Evolutionary conservation across 2,888 invertebrate species (phyloP).

Genomic region (Zhengitettix transpicula): DNA sequence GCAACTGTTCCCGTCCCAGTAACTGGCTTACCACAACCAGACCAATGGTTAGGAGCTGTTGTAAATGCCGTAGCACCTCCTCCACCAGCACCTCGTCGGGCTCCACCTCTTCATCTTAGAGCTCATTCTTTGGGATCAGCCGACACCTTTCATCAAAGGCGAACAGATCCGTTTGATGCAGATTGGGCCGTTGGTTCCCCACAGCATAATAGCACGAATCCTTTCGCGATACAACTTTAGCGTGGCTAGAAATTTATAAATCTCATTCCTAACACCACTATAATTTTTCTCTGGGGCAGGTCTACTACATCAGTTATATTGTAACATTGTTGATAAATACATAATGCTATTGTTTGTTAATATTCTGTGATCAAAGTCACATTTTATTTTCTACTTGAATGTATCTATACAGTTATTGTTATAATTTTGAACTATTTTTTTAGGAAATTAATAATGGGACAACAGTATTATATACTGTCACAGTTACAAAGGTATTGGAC

Average conservation of each 20-base stretch:
- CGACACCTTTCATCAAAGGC: constrained; percentile 21
- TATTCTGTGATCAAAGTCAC: no score
- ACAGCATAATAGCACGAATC: background rate
- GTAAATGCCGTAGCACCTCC: constrained; percentile 20
- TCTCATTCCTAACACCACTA: no score
- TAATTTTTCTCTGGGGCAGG: no score
- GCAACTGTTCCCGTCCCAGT: background rate
- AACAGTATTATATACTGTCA: no score
- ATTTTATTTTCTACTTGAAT: no score
- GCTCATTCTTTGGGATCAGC: constrained; percentile 37
- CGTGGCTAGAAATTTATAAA: background rate
- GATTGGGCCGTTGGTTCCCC: constrained; percentile 55
- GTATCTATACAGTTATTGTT: no score
- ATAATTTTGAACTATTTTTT: no score
- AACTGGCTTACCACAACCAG: constrained; percentile 50
- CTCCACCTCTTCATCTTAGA: constrained; percentile 36
- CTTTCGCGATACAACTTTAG: background rate
- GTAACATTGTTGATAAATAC: no score
- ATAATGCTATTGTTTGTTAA: no score
- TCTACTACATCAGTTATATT: no score
- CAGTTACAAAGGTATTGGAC: no score
- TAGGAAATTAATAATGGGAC: no score
- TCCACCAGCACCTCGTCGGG: constrained; percentile 26
- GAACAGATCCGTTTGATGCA: constrained; percentile 60
- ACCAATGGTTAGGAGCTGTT: constrained; percentile 64